Conservation (phyloP, 1,140 invertebrate species). For the Cheumatopsyche charites region DNA sequence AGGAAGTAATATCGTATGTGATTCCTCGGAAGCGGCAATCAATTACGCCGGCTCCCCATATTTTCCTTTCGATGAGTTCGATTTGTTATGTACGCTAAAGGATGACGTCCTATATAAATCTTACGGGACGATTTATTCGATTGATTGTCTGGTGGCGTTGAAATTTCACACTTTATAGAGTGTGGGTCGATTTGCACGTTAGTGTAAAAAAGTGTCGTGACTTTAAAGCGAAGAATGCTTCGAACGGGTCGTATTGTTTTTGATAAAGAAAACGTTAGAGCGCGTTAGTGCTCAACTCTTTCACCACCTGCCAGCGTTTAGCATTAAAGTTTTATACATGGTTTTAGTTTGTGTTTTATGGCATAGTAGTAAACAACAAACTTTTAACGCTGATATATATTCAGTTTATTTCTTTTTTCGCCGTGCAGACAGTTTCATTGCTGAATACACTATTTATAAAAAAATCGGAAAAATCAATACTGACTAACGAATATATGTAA, state of each 20-base stretch:
- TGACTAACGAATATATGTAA: too few relatives aligned
- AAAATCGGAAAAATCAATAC: background rate
- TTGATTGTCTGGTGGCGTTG: too few relatives aligned
- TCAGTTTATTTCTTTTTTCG: slow-evolving; percentile 15
- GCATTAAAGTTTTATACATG: slow-evolving; percentile 19
- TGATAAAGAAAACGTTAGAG: too few relatives aligned
- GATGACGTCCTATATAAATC: slow-evolving; percentile 10
- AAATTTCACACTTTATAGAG: too few relatives aligned
- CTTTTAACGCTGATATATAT: slow-evolving; percentile 17
- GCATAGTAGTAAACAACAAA: slow-evolving; percentile 15
- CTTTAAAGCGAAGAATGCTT: too few relatives aligned
- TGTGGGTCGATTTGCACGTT: too few relatives aligned
- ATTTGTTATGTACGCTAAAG: background rate
- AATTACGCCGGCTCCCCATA: slow-evolving; percentile 1
- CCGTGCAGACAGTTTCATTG: background rate
- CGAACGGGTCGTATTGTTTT: too few relatives aligned
- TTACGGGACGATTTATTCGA: background rate
- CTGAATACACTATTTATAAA: background rate
- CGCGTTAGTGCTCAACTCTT: too few relatives aligned
- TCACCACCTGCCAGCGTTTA: slow-evolving; percentile 8
- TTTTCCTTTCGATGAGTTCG: background rate
- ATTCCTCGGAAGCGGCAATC: slow-evolving; percentile 16
- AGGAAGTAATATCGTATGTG: slow-evolving; percentile 16
- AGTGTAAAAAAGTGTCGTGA: too few relatives aligned
- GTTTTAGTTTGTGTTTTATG: slow-evolving; percentile 17